A percentile compares a stretch with the other conserved stretches of the same genome.
phyloP scores from a whole-genome alignment of 2,797 vertebrate species.

The Tolypeutes matacus region DNA sequence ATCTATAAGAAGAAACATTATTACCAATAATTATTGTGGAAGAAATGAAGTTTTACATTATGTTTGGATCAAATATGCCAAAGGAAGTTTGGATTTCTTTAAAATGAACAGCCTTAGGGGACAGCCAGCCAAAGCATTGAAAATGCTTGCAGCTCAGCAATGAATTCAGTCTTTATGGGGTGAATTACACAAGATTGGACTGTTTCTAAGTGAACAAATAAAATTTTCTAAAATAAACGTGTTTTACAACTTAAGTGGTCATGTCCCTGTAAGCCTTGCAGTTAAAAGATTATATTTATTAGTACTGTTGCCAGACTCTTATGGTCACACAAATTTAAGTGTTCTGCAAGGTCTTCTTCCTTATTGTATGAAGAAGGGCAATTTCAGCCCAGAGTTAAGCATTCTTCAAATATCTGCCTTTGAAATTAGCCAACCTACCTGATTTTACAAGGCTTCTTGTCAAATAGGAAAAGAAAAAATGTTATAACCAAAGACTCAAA shows the following conservation, averaged over 20 bases:
- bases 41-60: conserved; percentile 32
- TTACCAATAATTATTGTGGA: background rate
- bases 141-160: background rate
- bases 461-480: conserved; percentile 10
- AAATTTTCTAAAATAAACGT: conserved; percentile 40
- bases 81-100: background rate
- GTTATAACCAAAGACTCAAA: background rate
- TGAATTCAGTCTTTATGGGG: background rate
- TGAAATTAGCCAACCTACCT: conserved; percentile 8
- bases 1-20: conserved; percentile 1
- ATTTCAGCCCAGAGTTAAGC: conserved; percentile 9
- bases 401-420: background rate
- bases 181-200: background rate
- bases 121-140: background rate
- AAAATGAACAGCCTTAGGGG: background rate
- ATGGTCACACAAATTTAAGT: background rate
- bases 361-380: background rate
- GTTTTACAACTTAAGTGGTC: background rate
- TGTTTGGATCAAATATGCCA: background rate
- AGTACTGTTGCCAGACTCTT: background rate
- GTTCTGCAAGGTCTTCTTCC: conserved; percentile 16
- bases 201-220: conserved; percentile 38
- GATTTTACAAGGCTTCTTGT: background rate
- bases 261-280: background rate
- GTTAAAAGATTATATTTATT: conserved; percentile 38